Percentiles rank a stretch among this genome's conserved stretches.
Evolutionary conservation across 1,140 invertebrate species (phyloP).

Genomic region (Batillaria attramentaria): DNA sequence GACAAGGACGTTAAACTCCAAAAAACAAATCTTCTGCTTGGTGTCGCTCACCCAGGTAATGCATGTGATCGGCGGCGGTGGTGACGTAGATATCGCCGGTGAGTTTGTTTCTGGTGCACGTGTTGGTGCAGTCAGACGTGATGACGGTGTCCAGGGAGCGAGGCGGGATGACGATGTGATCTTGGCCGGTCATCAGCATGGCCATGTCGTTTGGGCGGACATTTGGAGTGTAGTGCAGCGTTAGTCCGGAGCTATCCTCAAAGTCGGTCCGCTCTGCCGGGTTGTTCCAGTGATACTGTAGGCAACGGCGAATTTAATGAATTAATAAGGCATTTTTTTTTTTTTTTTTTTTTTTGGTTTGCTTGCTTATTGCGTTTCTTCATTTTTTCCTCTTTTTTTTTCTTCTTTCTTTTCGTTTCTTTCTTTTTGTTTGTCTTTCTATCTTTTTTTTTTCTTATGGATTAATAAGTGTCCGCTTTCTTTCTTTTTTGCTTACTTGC

Average conservation of each 20-base stretch:
- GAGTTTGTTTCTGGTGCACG: constrained; percentile 32
- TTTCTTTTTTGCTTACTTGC: constrained; percentile 45
- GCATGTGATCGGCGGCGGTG: constrained; percentile 44
- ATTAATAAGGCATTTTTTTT: neutral
- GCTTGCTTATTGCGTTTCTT: too few species aligned
- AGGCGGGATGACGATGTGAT: constrained; percentile 40
- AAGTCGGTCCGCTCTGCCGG: constrained; percentile 24
- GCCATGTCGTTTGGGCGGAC: constrained; percentile 40
- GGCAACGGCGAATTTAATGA: neutral
- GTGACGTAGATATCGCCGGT: constrained; percentile 34
- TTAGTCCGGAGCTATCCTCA: constrained; percentile 44
- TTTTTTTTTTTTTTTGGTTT: neutral
- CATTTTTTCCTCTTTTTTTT: too few species aligned
- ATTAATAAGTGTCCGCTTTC: neutral
- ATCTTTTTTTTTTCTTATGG: neutral
- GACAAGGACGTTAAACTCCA: neutral
- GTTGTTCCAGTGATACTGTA: constrained; percentile 52
- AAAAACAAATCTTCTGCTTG: too few species aligned
- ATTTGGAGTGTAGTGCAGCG: constrained; percentile 42
- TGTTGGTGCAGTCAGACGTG: constrained; percentile 33
- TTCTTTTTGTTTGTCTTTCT: neutral
- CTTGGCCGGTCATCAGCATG: constrained; percentile 39
- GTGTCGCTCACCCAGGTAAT: constrained; percentile 39
- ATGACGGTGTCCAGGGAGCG: neutral
- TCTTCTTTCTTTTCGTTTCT: neutral